phyloP scores from a whole-genome alignment of 64 coral and sea anemone genomes.

The Montipora capricornis region DNA sequence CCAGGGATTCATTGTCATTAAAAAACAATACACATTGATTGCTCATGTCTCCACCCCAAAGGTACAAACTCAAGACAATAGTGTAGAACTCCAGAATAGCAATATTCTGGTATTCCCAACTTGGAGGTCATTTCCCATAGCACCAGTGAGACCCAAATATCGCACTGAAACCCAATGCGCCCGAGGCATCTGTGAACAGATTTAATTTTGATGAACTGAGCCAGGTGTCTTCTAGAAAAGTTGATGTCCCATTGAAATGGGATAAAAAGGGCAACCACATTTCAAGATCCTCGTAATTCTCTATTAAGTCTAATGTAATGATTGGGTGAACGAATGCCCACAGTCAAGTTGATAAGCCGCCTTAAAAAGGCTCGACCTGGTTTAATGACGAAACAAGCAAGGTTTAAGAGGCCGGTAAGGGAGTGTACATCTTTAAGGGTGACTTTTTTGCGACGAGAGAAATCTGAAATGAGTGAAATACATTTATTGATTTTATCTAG shows the following conservation, averaged over 20 bases:
- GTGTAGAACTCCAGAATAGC: background rate
- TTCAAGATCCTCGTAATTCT: background rate
- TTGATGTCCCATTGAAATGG: background rate
- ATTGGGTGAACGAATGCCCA: background rate
- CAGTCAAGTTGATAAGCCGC: background rate
- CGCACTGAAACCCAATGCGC: background rate
- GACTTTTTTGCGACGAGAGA: background rate
- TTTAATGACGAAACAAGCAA: background rate
- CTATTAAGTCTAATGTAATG: background rate
- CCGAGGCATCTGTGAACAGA: background rate
- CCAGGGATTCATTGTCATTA: too few species aligned
- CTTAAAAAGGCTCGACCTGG: background rate
- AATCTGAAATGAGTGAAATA: background rate
- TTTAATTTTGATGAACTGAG: background rate
- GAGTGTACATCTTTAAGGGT: background rate
- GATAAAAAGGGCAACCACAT: background rate
- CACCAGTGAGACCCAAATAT: background rate
- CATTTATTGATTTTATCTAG: background rate
- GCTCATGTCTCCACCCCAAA: background rate
- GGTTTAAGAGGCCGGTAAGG: background rate
- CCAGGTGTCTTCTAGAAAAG: background rate
- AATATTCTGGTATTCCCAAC: slow-evolving; percentile 10
- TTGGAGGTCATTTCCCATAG: background rate
- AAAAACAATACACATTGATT: too few species aligned
- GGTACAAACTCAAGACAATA: slow-evolving; percentile 21